Conservation (phyloP, 2,797 vertebrate genomes). For the Cheracebus regulus region DNA sequence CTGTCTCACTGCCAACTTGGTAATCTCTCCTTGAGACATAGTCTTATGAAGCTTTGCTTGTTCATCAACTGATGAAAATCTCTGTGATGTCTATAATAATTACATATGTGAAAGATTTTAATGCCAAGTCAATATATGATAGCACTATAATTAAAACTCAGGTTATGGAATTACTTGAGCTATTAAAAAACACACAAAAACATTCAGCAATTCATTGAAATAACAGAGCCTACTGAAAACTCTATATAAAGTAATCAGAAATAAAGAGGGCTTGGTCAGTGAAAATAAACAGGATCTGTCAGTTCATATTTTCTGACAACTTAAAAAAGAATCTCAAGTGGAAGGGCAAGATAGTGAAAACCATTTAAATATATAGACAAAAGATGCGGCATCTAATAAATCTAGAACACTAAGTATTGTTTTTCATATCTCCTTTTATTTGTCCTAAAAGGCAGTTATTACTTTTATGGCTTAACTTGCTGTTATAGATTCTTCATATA, state of each 20-base stretch:
- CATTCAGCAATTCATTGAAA: slow-evolving; percentile 5
- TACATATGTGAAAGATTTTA: slow-evolving; percentile 51
- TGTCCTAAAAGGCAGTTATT: background rate
- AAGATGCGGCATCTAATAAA: background rate
- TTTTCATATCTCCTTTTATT: slow-evolving; percentile 17
- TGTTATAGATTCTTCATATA: slow-evolving; percentile 12
- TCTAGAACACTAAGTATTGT: background rate
- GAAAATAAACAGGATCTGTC: background rate
- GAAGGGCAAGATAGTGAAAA: slow-evolving; percentile 40
- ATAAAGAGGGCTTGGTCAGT: background rate
- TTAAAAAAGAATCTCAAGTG: slow-evolving; percentile 15
- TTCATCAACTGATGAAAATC: slow-evolving; percentile 84
- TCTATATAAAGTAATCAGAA: background rate
- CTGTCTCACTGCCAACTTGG: slow-evolving; percentile 87
- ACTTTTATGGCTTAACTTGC: slow-evolving; percentile 41
- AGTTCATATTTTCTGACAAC: slow-evolving; percentile 8
- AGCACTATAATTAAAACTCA: slow-evolving; percentile 15
- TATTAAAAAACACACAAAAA: slow-evolving; percentile 44
- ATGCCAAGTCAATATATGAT: slow-evolving; percentile 32
- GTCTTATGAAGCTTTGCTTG: slow-evolving; percentile 93
- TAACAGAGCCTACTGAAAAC: slow-evolving; percentile 39
- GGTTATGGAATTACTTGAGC: background rate
- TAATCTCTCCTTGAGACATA: slow-evolving; percentile 95
- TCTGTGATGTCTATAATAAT: slow-evolving; percentile 87
- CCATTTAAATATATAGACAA: slow-evolving; percentile 30